Evolutionary conservation across 2,797 vertebrate genomes (phyloP).

Genomic region (Arremon aurantiirostris): DNA sequence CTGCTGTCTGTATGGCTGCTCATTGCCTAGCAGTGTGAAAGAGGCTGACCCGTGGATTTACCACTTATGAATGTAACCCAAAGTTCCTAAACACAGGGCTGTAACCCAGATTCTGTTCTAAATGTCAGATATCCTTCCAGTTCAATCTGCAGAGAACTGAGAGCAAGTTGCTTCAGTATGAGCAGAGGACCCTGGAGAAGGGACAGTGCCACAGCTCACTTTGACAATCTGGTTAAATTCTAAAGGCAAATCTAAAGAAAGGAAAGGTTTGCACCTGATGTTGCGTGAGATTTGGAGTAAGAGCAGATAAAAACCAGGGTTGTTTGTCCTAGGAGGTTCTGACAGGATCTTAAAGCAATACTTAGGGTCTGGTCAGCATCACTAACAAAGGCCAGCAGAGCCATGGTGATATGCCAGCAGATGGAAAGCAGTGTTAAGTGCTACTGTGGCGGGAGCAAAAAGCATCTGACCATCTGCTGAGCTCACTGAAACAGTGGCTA

Average conservation of each 20-base stretch:
- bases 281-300: neutral
- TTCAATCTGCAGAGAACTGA: neutral
- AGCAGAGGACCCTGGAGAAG: neutral
- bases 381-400: neutral
- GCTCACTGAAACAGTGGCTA: neutral
- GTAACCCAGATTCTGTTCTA: neutral
- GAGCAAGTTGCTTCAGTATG: neutral
- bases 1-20: neutral
- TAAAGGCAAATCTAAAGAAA: neutral
- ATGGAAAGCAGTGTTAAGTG: slow-evolving; percentile 19
- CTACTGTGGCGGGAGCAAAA: slow-evolving; percentile 7
- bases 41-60: neutral
- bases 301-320: neutral
- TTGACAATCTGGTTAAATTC: neutral
- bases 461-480: neutral
- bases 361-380: slow-evolving; percentile 11
- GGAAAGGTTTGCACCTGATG: neutral
- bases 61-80: neutral
- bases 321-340: slow-evolving; percentile 4
- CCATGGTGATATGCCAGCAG: neutral
- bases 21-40: fast-evolving
- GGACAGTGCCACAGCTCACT: neutral
- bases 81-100: neutral
- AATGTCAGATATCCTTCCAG: neutral
- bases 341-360: neutral